Base-by-base conservation (phyloP, 1,140 invertebrate species). In the Drosophila navojoa region DNA sequence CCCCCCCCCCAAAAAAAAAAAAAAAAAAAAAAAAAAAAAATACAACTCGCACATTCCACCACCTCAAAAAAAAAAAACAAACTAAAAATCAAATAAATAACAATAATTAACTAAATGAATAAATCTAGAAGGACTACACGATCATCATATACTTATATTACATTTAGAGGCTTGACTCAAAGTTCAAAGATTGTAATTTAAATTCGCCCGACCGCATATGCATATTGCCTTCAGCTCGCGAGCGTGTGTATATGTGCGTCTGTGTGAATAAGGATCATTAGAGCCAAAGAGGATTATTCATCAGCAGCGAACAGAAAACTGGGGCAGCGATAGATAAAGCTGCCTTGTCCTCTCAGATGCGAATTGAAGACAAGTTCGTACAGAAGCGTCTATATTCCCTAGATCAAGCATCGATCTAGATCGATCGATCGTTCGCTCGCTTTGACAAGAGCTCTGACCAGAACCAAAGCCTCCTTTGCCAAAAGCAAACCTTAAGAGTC, bases 1-100 rank as follows among this genome's bases (percentile, higher is more conserved):
- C 84, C 85, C 89, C 85, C 80, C 84, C 85, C 62, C 45, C 79
- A 85, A 71, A 76, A 68, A 67, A 68, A 68, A 67, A 40, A 52
- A 53, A 42, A n/a, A 68, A 79, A 73, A 22, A 22, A 22, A 75
- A 70, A 78, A 78, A 76, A 70, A 74, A 44, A 64, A 67, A 32
- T 32, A 72, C 45, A 84, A 77, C 68, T 89, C 84, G 84, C 84
- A 89, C 84, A 89, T 89, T 90, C 84, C 85, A 89, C 85, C 80
- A 90, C 85, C 62, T 53, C 79, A 85, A 71, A 76, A 68, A 67
- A 68, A 68, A 67, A 40, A 52, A 53, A 42, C 19, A 0, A 22
- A 22, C 3, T 22, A 62, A 19, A 60, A 68, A 62, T 29, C 27
- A 38, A 53, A 49, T 50, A 45, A 22, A 61, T 57, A 45, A 22